Conservation (phyloP, 2,113 vertebrate genomes). For the Oreochromis aureus region DNA sequence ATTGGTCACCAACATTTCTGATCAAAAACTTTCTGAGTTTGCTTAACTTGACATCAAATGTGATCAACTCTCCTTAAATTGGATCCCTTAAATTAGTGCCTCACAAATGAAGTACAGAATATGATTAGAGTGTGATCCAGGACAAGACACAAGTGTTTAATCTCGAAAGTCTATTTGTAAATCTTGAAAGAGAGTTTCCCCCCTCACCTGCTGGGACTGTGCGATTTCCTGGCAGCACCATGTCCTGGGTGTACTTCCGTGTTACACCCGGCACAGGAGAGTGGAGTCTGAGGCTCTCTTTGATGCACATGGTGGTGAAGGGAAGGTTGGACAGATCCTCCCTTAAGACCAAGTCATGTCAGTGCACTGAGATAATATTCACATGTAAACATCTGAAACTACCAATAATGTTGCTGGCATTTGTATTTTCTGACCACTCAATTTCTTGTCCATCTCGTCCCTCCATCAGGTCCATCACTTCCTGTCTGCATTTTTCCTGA, state of each 20-base stretch:
- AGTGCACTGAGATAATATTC: accelerated
- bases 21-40: not conserved
- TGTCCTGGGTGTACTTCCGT: conserved; percentile 76
- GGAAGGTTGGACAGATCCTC: conserved; percentile 82
- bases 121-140: too few relatives aligned
- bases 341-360: conserved; percentile 58
- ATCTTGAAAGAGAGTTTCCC: not conserved
- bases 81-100: too few relatives aligned
- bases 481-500: conserved; percentile 68
- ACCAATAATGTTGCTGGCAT: accelerated
- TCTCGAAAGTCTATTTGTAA: too few relatives aligned
- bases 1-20: not conserved
- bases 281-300: conserved; percentile 73
- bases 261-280: conserved; percentile 80
- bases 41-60: not conserved
- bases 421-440: conserved; percentile 58
- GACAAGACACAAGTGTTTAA: too few relatives aligned
- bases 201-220: conserved; percentile 63
- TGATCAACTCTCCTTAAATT: not conserved
- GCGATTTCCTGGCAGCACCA: conserved; percentile 61
- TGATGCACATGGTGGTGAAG: conserved; percentile 77
- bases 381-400: accelerated
- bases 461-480: conserved; percentile 59
- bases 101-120: not conserved
- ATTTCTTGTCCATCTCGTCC: conserved; percentile 26